Base-by-base conservation (phyloP, 1,140 invertebrate species). In the Lordiphosa collinella region DNA sequence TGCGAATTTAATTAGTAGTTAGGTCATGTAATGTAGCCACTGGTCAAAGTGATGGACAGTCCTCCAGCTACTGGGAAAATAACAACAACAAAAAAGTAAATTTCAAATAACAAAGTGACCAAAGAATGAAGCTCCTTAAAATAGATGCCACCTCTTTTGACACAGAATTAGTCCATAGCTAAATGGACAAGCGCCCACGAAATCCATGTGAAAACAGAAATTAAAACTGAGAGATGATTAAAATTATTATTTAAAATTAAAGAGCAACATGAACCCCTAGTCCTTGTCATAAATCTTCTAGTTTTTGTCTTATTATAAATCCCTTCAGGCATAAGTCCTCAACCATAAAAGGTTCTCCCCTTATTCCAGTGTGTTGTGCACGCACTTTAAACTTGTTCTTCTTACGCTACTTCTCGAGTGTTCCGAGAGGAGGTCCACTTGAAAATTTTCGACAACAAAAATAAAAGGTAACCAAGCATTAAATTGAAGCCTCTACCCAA, bases 241-340 rank as follows among this genome's bases (percentile, higher is more conserved):
- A n/a, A n/a, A n/a, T n/a, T n/a, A n/a, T n/a, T n/a, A n/a, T n/a
- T n/a, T n/a, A n/a, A n/a, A n/a, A n/a, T n/a, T n/a, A n/a, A n/a
- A n/a, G n/a, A n/a, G n/a, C n/a, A n/a, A n/a, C n/a, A n/a, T n/a
- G n/a, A n/a, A n/a, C n/a, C n/a, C n/a, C n/a, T n/a, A 50, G 35
- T 18, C 60, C 47, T 41, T 41, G 64, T 50, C 48, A 82, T 82
- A 82, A 80, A 76, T 80, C 76, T 75, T 57, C 48, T 51, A 71
- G 70, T 82, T 80, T 82, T 82, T 80, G 76, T 84, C 72, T 76
- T 43, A 71, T 50, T 59, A 48, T 59, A 43, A 41, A 59, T 57
- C 51, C 67, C 68, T 68, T 79, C 41, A 44, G 59, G 63, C 75
- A 38, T 41, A 70, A 60, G 44, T 82, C 70, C 71, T 65, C 53